Evolutionary conservation across 1,140 invertebrate genomes (phyloP), one percentile per base, ranked within the genome.

Genomic region (Heliconius hewitsoni): DNA sequence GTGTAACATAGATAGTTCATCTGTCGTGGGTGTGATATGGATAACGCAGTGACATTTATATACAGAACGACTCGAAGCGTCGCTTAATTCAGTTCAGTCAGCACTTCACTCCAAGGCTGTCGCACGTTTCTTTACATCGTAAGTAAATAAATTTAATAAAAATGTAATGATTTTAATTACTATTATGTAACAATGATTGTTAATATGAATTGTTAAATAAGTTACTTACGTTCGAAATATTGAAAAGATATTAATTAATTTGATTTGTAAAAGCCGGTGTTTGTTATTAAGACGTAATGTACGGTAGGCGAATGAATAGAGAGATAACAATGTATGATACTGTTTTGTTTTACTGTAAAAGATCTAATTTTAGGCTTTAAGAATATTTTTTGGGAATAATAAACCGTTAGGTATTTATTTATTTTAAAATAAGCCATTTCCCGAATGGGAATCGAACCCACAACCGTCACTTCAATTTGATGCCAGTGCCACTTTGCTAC

Each of bases 31-130:
- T 27, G 23, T 13, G 60, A 66, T 66, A 66, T 66, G 60, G 60
- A 66, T 66, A 66, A 60, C n/a, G 60, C 60, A 66, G 27, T 66
- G 60, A 66, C 27, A 66, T 30, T 30, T 66, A 30, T 30, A 66
- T 66, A 66, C 23, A 66, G 23, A 23, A 30, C 60, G 60, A 57
- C 55, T 60, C 11, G 5, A 66, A 66, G 13, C 27, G 57, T 66
- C n/a, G 57, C 23, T 60, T 30, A 27, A 66, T 18, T 66, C 60
- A 66, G 60, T 66, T 66, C 60, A 66, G 27, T 66, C 23, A 66
- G 60, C n/a, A 30, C 23, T 30, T 6, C 30, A 66, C 60, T 66
- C 5, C 60, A 66, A 66, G 60, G 60, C 60, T 23, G 9, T 27
- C 27, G 27, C 60, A 66, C 60, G 60, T 66, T 27, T 30, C 27